Evolutionary conservation across 2,888 invertebrate species (phyloP), one percentile per base, ranked within the genome.

Genomic region (Anagyrus pseudococci): DNA sequence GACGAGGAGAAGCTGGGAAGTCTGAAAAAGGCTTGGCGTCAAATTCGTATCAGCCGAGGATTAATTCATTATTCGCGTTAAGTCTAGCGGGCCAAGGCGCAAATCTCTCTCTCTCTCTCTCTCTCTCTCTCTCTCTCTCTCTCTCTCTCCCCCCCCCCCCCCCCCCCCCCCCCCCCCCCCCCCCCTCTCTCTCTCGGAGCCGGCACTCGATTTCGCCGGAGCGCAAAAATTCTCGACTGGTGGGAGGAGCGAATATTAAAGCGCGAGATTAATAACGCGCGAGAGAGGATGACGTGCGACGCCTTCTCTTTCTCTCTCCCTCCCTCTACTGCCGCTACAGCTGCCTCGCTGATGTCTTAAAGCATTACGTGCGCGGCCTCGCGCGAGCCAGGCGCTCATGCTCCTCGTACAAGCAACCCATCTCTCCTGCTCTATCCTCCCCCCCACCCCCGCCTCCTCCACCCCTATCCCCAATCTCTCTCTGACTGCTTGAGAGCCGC

Each of bases 261-360:
- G 10, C 17, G 48, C 57, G 10, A 33, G 48, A 57, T 57, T 62
- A 62, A 62, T 57, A 47, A 46, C 53, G 23, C 48, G 23, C 48
- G 48, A 50, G 57, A 58, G 54, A 54, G 44, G 48, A 47, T 58
- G 48, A 58, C 37, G 48, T 26, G 22, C 23, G 15, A n/a, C 37
- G 29, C 33, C 33, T 33, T 13, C 33, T 33, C 33, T 13, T 33
- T 13, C 33, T 33, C 33, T 13, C 33, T 33, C 13, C 13, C 13
- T 8, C 33, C 33, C n/a, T n/a, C n/a, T n/a, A n/a, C n/a, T n/a
- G n/a, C n/a, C n/a, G n/a, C n/a, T n/a, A n/a, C n/a, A n/a, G n/a
- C n/a, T 7, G 29, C 6, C 41, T 47, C 52, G n/a, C 23, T 22
- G 43, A 17, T n/a, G 26, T 26, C 40, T 47, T n/a, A 13, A 4